Conservation (phyloP, 2,888 invertebrate genomes). For the Heteropelma amictum region DNA sequence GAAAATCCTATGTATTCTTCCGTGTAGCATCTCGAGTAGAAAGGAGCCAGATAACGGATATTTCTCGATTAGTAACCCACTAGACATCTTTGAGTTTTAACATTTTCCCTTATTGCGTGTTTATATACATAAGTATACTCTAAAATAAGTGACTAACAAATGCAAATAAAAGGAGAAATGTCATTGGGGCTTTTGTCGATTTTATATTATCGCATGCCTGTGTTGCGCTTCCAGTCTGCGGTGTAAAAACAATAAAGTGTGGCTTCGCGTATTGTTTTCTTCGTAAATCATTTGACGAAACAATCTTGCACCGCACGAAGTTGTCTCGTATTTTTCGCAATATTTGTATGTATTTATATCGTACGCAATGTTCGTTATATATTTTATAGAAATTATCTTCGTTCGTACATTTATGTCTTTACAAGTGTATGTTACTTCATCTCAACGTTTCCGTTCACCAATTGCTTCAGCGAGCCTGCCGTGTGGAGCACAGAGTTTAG, state of each 20-base stretch:
- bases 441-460: conserved; percentile 28
- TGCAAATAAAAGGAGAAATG: neutral
- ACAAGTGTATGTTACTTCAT: conserved; percentile 12
- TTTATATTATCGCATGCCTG: conserved; percentile 24
- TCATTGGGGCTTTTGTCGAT: conserved; percentile 10
- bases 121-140: conserved; percentile 5
- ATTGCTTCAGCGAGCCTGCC: conserved; percentile 20
- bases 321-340: too few relatives aligned
- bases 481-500: conserved; percentile 3
- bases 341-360: too few relatives aligned
- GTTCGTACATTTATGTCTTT: conserved; percentile 33
- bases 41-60: conserved; percentile 38
- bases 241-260: neutral
- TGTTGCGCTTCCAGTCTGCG: conserved; percentile 17
- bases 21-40: conserved; percentile 43
- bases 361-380: too few relatives aligned
- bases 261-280: neutral
- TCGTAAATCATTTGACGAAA: neutral
- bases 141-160: neutral
- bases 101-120: conserved; percentile 7
- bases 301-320: conserved; percentile 9
- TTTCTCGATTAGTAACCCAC: conserved; percentile 34
- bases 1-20: conserved; percentile 25
- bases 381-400: conserved; percentile 27
- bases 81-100: conserved; percentile 35